These are phyloP conservation scores for Trematocara stigmaticum DNA, from an alignment of 2,113 vertebrate genomes.

Conservation along the genomic window DNA sequence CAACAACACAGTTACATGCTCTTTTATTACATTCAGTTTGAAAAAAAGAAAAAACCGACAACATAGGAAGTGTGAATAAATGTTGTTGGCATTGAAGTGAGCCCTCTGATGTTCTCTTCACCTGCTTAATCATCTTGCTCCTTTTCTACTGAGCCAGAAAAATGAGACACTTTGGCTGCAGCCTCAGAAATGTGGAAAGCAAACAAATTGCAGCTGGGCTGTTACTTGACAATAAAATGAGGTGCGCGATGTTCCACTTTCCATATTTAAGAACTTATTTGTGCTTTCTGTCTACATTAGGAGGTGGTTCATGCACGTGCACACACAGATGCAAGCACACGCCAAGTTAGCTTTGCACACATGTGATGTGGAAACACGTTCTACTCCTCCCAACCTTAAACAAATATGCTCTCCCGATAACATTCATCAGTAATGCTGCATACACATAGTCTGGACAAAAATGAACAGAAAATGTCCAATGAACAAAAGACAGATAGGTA, in stretches of 20 bases:
- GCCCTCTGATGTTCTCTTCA: background rate
- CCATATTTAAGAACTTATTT: constrained; percentile 54
- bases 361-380: background rate
- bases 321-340: background rate
- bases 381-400: background rate
- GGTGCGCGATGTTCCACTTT: constrained; percentile 48
- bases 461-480: background rate
- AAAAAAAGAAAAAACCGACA: background rate
- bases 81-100: constrained; percentile 3
- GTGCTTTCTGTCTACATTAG: constrained; percentile 36
- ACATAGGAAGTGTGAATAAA: background rate
- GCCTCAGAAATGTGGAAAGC: constrained; percentile 57
- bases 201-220: constrained; percentile 52
- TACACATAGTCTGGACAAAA: background rate
- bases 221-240: constrained; percentile 68
- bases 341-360: background rate
- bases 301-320: background rate
- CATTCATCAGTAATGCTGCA: background rate
- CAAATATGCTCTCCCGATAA: background rate
- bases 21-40: background rate
- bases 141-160: background rate
- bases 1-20: background rate
- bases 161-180: constrained; percentile 25
- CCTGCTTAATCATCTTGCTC: background rate
- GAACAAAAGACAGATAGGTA: background rate